These are phyloP conservation scores for Cephus nigrinus DNA, from an alignment of 2,888 invertebrate species.

Conservation along the genomic window DNA sequence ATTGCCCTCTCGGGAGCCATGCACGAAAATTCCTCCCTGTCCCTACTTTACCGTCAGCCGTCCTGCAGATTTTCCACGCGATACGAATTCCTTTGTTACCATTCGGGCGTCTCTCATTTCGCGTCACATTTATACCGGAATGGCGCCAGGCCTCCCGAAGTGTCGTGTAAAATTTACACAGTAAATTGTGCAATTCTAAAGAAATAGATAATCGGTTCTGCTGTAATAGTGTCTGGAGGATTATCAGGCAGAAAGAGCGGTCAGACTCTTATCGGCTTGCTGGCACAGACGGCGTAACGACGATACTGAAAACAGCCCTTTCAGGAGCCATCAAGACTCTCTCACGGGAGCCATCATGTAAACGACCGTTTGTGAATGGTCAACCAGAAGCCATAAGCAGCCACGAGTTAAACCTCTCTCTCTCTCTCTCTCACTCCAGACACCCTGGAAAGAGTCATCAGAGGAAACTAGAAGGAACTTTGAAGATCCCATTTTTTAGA, in stretches of 20 bases:
- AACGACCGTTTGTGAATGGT: neutral
- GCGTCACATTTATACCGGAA: no score
- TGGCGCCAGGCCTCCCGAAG: neutral
- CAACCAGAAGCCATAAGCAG: neutral
- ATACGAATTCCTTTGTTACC: neutral
- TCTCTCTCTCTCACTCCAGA: no score
- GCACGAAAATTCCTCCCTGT: neutral
- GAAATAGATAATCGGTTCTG: neutral
- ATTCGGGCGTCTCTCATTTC: neutral
- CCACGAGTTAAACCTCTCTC: neutral
- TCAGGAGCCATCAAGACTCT: neutral
- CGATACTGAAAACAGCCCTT: neutral
- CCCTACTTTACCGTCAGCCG: neutral
- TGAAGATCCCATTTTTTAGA: neutral
- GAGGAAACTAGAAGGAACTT: neutral
- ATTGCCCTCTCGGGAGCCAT: conserved; percentile 11
- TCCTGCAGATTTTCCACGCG: neutral
- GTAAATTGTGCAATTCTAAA: neutral
- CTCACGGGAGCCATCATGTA: neutral
- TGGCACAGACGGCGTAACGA: neutral
- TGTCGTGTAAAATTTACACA: neutral
- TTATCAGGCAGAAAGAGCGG: neutral
- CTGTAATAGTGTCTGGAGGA: neutral
- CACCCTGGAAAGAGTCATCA: neutral
- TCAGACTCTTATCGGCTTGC: neutral